A percentile compares a stretch with the other conserved stretches of the same genome.
These are phyloP conservation scores for Champsocephalus gunnari DNA, from an alignment of 2,797 vertebrate species.

Conservation along the genomic window DNA sequence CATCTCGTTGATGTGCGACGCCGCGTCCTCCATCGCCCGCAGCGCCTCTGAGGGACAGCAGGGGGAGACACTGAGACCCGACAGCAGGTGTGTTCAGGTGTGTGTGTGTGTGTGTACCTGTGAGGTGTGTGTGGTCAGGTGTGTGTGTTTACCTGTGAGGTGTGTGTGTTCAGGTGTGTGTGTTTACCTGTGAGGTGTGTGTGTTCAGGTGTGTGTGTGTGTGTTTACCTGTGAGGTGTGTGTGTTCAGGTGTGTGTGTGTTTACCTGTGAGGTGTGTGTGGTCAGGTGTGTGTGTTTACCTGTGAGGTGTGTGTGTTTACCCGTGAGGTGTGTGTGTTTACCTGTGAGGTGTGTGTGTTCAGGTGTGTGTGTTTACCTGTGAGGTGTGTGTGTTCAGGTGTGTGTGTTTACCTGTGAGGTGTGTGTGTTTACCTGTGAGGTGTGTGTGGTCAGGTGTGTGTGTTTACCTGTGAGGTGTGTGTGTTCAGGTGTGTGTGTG, in stretches of 20 bases:
- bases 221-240: too few relatives aligned
- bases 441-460: not conserved
- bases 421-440: not conserved
- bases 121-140: too few relatives aligned
- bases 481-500: too few relatives aligned
- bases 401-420: not conserved
- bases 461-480: too few relatives aligned
- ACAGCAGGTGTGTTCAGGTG: not conserved
- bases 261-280: too few relatives aligned
- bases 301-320: not conserved
- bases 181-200: not conserved
- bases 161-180: too few relatives aligned
- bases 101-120: not conserved
- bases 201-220: conserved; percentile 10
- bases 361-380: not conserved
- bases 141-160: not conserved
- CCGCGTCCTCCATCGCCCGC: conserved; percentile 96
- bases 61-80: not conserved
- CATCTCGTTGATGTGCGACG: conserved; percentile 98
- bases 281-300: too few relatives aligned
- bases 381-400: too few relatives aligned
- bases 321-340: too few relatives aligned
- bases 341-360: too few relatives aligned
- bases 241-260: too few relatives aligned
- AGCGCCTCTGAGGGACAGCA: conserved; percentile 87